Evolutionary conservation across 2,797 vertebrate genomes (phyloP).

Genomic region (Crocidura indochinensis): DNA sequence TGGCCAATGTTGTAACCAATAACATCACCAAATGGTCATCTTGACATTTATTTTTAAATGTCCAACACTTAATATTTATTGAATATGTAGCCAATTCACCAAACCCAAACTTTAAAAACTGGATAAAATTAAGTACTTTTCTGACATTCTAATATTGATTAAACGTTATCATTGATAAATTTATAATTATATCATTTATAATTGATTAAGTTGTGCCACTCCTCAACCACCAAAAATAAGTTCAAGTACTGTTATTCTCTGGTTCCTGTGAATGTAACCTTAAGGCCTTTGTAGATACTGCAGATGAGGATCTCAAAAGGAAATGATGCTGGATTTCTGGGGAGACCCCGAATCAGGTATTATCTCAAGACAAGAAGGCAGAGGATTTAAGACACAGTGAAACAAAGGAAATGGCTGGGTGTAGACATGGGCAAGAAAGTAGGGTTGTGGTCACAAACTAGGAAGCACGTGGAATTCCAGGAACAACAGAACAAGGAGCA

Average conservation of each 20-base stretch:
- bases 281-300: background rate
- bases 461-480: too few relatives aligned
- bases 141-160: too few relatives aligned
- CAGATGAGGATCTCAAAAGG: background rate
- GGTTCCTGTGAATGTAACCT: background rate
- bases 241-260: too few relatives aligned
- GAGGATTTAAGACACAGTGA: background rate
- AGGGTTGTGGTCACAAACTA: fast-evolving
- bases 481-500: too few relatives aligned
- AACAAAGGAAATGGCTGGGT: background rate
- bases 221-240: background rate
- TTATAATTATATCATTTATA: background rate
- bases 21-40: background rate
- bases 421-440: too few relatives aligned
- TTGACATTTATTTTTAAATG: background rate
- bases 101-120: background rate
- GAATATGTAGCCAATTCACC: background rate
- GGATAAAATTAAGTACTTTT: background rate
- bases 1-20: background rate
- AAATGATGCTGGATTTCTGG: background rate
- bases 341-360: background rate
- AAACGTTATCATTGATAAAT: too few relatives aligned
- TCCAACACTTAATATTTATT: constrained; percentile 10
- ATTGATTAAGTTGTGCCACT: background rate
- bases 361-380: background rate